phyloP scores from a whole-genome alignment of 1,140 invertebrate species.

The Drosophila tsacasi region DNA sequence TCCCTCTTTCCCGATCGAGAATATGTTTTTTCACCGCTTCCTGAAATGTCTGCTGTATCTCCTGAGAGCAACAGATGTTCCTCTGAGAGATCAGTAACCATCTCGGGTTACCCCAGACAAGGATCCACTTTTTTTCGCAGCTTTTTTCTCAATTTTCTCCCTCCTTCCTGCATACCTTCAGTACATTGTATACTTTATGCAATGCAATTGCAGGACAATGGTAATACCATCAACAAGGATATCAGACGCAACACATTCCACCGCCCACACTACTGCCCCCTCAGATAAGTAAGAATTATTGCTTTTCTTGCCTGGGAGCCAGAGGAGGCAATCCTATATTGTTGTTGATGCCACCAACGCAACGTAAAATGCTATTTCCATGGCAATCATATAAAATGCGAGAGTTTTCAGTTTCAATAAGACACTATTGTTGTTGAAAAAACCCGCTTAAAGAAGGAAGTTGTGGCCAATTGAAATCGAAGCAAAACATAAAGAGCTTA shows the following conservation, averaged over 20 bases:
- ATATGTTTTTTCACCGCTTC: constrained; percentile 57
- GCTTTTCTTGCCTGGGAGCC: constrained; percentile 5
- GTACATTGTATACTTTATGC: constrained; percentile 3
- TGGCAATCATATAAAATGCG: constrained; percentile 46
- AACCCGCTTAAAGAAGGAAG: constrained; percentile 49
- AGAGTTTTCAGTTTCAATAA: constrained; percentile 34
- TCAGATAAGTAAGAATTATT: constrained; percentile 47
- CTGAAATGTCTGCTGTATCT: constrained; percentile 66
- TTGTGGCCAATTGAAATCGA: constrained; percentile 57
- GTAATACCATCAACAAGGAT: constrained; percentile 24
- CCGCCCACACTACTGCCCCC: background rate
- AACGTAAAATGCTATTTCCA: constrained; percentile 36
- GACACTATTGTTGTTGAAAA: constrained; percentile 10
- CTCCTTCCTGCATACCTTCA: constrained; percentile 11
- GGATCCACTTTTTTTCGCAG: constrained; percentile 28
- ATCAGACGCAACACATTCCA: constrained; percentile 31
- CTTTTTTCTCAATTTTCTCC: constrained; percentile 4
- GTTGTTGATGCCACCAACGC: constrained; percentile 23
- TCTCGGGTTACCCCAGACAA: constrained; percentile 70
- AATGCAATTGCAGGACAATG: constrained; percentile 28
- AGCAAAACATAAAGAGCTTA: constrained; percentile 37
- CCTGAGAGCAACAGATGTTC: constrained; percentile 71
- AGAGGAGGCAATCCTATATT: constrained; percentile 44
- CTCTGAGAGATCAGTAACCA: constrained; percentile 59
- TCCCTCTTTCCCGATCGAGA: background rate